Percentiles rank a stretch among this genome's conserved stretches.
Evolutionary conservation across 2,888 invertebrate species (phyloP).

Genomic region (Pachymerium ferrugineum): DNA sequence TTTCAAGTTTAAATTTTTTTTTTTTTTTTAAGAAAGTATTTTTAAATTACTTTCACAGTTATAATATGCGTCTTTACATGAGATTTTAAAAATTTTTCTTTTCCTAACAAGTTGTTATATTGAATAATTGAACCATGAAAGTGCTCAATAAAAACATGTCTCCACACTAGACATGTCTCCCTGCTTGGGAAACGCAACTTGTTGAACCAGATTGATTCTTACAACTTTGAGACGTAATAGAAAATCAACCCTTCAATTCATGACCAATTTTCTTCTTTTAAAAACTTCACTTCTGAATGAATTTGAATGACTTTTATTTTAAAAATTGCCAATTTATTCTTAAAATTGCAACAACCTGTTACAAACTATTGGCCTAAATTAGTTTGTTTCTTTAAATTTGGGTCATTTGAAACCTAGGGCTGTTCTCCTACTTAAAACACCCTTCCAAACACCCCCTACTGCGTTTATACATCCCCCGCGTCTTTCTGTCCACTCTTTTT

Average conservation of each 20-base stretch:
- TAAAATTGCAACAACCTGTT: not conserved
- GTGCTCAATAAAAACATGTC: slow-evolving; percentile 22
- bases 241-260: not conserved
- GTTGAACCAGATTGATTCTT: slow-evolving; percentile 19
- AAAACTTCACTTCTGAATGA: not conserved
- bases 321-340: not conserved
- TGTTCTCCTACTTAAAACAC: slow-evolving; percentile 10
- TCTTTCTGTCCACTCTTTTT: not conserved
- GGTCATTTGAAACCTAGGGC: not conserved
- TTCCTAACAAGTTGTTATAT: not conserved
- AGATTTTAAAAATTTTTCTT: too few relatives aligned
- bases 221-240: slow-evolving; percentile 4
- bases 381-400: slow-evolving; percentile 27
- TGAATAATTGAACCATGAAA: slow-evolving; percentile 17
- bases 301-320: not conserved
- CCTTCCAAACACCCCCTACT: not conserved
- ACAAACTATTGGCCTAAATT: slow-evolving; percentile 20
- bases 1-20: slow-evolving; percentile 9
- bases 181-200: slow-evolving; percentile 16
- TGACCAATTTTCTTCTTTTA: not conserved
- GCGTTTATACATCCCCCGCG: not conserved
- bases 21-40: not conserved
- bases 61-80: too few relatives aligned
- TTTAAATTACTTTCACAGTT: too few relatives aligned
- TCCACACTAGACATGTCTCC: slow-evolving; percentile 5